A percentile compares a stretch with the other conserved stretches of the same genome.
phyloP scores from a whole-genome alignment of 1,140 invertebrate genomes.

The Lordiphosa clarofinis region DNA sequence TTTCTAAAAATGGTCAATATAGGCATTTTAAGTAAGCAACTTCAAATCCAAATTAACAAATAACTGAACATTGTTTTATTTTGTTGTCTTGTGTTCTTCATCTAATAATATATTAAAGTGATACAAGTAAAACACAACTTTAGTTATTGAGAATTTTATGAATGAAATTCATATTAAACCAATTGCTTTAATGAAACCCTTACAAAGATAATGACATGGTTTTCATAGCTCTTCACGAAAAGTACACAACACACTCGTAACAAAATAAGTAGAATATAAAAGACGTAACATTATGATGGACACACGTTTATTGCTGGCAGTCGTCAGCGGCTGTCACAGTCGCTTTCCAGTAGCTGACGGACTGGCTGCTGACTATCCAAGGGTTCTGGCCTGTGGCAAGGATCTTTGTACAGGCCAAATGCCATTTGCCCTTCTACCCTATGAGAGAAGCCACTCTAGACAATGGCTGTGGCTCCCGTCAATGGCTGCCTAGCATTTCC shows the following conservation, averaged over 20 bases:
- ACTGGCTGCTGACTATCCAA: slow-evolving; percentile 3
- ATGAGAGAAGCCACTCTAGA: slow-evolving; percentile 23
- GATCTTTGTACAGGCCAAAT: slow-evolving; percentile 4
- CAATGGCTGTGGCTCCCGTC: slow-evolving; percentile 45
- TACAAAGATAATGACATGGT: no score
- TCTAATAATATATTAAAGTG: no score
- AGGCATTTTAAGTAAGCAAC: no score
- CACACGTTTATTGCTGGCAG: slow-evolving; percentile 70
- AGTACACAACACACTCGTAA: slow-evolving; percentile 21
- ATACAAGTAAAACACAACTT: no score
- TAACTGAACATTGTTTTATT: no score
- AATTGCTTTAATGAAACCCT: no score
- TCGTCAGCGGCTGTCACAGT: slow-evolving; percentile 17
- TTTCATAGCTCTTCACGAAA: not conserved
- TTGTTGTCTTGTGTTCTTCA: no score
- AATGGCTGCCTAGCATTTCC: slow-evolving; percentile 43
- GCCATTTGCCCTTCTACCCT: not conserved
- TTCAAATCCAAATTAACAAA: no score
- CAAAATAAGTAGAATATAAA: slow-evolving; percentile 15
- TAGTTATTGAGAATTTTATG: no score
- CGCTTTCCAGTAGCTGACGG: slow-evolving; percentile 14
- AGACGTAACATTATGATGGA: slow-evolving; percentile 59
- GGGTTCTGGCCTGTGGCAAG: slow-evolving; percentile 5
- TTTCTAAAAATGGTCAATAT: no score
- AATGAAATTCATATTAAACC: no score